Conservation (phyloP, 2,888 invertebrate species). For the Cryptocheilus praepositus region DNA sequence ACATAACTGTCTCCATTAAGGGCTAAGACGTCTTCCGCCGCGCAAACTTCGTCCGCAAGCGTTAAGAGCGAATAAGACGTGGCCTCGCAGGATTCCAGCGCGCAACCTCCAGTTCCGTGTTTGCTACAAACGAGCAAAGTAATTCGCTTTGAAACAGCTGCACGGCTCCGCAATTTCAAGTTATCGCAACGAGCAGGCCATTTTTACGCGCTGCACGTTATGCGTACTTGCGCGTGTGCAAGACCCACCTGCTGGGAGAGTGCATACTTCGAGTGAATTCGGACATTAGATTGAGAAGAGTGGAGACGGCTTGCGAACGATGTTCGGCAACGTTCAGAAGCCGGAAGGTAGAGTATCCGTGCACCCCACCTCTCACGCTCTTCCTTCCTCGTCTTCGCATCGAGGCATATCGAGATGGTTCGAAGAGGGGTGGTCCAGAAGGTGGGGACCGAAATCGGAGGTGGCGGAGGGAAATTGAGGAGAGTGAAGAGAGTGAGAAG, state of each 20-base stretch:
- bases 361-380: slow-evolving; percentile 17
- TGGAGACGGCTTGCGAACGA: slow-evolving; percentile 61
- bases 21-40: no score
- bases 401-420: slow-evolving; percentile 30
- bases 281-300: slow-evolving; percentile 53
- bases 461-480: slow-evolving; percentile 33
- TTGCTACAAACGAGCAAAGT: no score
- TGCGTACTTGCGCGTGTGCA: no score
- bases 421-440: slow-evolving; percentile 11
- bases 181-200: no score
- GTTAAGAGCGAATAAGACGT: no score
- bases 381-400: slow-evolving; percentile 35
- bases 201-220: no score
- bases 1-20: background rate
- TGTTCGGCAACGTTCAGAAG: slow-evolving; percentile 42
- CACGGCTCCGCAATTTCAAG: no score
- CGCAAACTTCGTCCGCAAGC: no score
- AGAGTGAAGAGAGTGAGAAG: slow-evolving; percentile 25
- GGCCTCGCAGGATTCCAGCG: no score
- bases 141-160: no score
- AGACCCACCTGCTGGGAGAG: background rate
- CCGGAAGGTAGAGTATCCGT: slow-evolving; percentile 9
- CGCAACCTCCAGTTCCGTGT: no score
- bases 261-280: slow-evolving; percentile 49
- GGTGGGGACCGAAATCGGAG: slow-evolving; percentile 28